These are phyloP conservation scores for Ceratothoa steindachneri DNA, from an alignment of 2,888 invertebrate genomes.

Conservation along the genomic window DNA sequence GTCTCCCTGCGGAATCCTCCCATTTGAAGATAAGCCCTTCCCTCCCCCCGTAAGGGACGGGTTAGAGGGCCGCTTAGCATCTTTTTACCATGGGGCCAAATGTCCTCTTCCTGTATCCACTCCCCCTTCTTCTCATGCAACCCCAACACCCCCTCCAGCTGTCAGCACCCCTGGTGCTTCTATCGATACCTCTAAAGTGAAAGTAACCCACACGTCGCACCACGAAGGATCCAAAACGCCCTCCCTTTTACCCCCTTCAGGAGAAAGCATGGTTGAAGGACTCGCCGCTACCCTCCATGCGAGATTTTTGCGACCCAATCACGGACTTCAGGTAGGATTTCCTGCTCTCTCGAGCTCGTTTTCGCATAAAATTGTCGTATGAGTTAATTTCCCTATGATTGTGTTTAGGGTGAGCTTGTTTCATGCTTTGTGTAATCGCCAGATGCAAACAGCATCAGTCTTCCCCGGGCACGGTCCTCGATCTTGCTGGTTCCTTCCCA, in stretches of 20 bases:
- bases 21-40: conserved; percentile 36
- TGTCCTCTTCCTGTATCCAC: neutral
- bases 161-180: neutral
- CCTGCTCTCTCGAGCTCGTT: neutral
- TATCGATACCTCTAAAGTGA: neutral
- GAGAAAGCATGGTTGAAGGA: conserved; percentile 58
- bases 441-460: too few relatives aligned
- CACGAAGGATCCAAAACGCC: neutral
- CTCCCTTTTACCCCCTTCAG: neutral
- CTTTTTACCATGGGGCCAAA: conserved; percentile 24
- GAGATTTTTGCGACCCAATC: conserved; percentile 35
- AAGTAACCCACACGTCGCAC: neutral
- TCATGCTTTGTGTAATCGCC: too few relatives aligned
- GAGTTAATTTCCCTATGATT: neutral
- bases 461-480: too few relatives aligned
- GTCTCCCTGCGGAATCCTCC: conserved; percentile 26
- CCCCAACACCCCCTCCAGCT: neutral
- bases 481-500: too few relatives aligned
- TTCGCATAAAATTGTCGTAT: neutral
- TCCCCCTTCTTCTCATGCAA: conserved; percentile 10
- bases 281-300: conserved; percentile 73
- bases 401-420: too few relatives aligned
- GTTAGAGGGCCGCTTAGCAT: conserved; percentile 39
- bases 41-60: conserved; percentile 42
- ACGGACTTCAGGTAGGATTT: conserved; percentile 21